Percentiles rank a stretch among this genome's conserved stretches.
phyloP scores from a whole-genome alignment of 2,888 invertebrate genomes.

The Pollenia amentaria region DNA sequence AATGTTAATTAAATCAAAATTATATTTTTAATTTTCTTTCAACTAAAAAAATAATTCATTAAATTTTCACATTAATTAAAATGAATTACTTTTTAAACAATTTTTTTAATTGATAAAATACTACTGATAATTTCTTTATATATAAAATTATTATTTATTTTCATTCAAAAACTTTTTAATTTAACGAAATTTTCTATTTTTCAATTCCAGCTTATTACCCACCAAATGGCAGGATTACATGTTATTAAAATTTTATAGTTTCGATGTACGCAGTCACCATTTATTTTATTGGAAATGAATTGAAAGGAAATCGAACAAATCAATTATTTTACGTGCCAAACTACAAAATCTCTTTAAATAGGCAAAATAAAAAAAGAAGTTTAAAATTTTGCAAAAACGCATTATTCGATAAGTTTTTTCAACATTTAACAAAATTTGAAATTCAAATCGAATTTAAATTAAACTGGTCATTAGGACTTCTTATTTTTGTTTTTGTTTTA shows the following conservation, averaged over 20 bases:
- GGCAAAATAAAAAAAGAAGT: constrained; percentile 19
- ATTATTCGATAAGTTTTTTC: neutral
- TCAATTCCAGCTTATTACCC: constrained; percentile 79
- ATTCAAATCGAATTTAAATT: constrained; percentile 22
- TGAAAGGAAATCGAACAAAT: constrained; percentile 45
- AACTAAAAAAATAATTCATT: no score
- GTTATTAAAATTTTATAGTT: constrained; percentile 81
- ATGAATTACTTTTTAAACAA: no score
- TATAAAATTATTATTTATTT: no score
- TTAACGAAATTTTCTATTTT: constrained; percentile 57
- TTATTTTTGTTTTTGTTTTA: neutral
- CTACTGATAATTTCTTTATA: no score
- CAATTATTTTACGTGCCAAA: constrained; percentile 70
- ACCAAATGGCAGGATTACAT: constrained; percentile 84
- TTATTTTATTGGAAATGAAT: constrained; percentile 82
- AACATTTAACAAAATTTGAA: constrained; percentile 4
- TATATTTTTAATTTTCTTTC: no score
- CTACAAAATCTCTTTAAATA: constrained; percentile 61
- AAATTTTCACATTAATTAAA: no score
- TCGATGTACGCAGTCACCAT: constrained; percentile 82
- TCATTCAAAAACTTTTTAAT: no score
- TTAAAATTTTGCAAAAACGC: constrained; percentile 2
- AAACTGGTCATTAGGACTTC: constrained; percentile 49
- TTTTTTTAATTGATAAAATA: no score
- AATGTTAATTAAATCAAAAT: no score